A percentile compares a stretch with the other conserved stretches of the same genome.
Conservation (phyloP, 2,797 vertebrate genomes). For the Mus minutoides region DNA sequence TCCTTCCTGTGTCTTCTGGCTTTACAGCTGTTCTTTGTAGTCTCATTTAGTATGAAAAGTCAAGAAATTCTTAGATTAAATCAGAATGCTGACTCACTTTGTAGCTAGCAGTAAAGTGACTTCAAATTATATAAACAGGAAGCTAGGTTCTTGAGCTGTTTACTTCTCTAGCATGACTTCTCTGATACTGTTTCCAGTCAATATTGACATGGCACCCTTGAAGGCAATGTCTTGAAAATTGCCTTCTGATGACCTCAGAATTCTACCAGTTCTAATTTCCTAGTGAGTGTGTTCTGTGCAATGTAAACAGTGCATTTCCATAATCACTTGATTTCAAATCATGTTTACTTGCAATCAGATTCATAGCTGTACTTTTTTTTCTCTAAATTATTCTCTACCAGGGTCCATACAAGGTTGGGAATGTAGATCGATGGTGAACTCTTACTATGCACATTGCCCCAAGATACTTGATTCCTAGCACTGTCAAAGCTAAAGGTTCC, state of each 20-base stretch:
- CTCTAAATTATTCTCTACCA: not conserved
- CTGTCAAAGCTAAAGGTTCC: not conserved
- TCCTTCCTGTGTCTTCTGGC: constrained; percentile 65
- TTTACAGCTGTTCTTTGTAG: constrained; percentile 74
- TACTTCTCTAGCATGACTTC: constrained; percentile 57
- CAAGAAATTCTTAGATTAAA: constrained; percentile 74
- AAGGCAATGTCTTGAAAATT: constrained; percentile 62
- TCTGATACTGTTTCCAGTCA: constrained; percentile 72
- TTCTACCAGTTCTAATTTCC: constrained; percentile 43
- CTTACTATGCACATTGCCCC: not conserved
- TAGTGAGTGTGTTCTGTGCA: constrained; percentile 50
- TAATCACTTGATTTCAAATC: constrained; percentile 59
- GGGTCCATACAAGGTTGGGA: not conserved
- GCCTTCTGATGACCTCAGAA: constrained; percentile 54
- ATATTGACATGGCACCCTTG: constrained; percentile 65
- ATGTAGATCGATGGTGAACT: not conserved
- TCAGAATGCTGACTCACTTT: constrained; percentile 70
- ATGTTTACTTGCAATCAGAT: constrained; percentile 58
- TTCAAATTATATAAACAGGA: constrained; percentile 72
- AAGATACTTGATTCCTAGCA: not conserved
- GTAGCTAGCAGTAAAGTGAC: constrained; percentile 54
- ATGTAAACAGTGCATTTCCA: constrained; percentile 65
- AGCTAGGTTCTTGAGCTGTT: constrained; percentile 64
- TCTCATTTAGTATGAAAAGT: constrained; percentile 52
- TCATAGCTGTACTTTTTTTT: not conserved